Evolutionary conservation across 1,140 invertebrate species (phyloP).

Genomic region (Delia radicum): DNA sequence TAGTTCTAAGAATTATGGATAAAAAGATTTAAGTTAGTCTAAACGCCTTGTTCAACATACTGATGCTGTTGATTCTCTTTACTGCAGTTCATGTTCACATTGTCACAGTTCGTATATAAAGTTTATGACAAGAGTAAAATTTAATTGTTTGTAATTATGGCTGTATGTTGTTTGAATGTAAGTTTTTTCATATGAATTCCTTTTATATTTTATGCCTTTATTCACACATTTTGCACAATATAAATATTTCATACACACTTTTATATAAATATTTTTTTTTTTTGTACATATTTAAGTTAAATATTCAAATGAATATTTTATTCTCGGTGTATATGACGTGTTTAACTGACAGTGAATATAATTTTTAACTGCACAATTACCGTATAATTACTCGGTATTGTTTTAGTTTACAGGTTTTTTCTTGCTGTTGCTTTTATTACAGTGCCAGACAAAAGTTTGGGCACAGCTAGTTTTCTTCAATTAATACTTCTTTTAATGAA

Average conservation of each 20-base stretch:
- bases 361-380: constrained; percentile 4
- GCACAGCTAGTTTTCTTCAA: no score
- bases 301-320: neutral
- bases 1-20: no score
- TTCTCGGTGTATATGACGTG: neutral
- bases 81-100: neutral
- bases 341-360: constrained; percentile 1
- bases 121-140: neutral
- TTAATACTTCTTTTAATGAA: no score
- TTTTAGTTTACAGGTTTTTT: neutral
- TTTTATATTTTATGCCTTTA: neutral
- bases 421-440: neutral
- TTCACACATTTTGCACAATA: neutral
- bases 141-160: neutral
- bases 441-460: no score
- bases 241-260: neutral
- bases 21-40: no score
- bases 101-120: neutral
- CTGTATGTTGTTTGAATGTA: neutral
- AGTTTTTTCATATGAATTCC: neutral
- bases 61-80: neutral
- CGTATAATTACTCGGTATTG: neutral
- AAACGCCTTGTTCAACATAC: no score
- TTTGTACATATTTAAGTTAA: no score
- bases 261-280: no score